Evolutionary conservation across 2,113 vertebrate genomes (phyloP), one percentile per base, ranked within the genome.

Genomic region (Oreochromis spilurus): DNA sequence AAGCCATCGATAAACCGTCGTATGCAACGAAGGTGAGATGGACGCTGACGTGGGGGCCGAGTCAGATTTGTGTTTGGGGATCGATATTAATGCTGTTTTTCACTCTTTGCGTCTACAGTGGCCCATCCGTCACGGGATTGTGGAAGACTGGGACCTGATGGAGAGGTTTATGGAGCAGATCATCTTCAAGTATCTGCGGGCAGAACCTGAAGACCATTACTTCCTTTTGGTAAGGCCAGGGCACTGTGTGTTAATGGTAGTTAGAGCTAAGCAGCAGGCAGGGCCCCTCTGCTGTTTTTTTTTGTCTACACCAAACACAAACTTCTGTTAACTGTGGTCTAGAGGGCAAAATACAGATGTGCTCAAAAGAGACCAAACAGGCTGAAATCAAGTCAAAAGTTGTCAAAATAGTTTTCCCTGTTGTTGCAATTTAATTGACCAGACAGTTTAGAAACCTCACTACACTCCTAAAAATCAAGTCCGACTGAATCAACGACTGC

Each of bases 61-160:
- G 6, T 9, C 9, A 14, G 7, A 50, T 45, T 13, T 19, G 6
- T 4, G 6, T 48, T 54, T 13, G 31, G 19, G 1, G 12, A 55
- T 43, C 1, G 1, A 31, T 13, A 16, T n/a, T 50, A 48, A 83
- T 17, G 4, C 4, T 2, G 12, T 29, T 45, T 82, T 53, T 65
- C 62, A 40, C 29, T 26, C 1, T 45, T 12, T 54, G 14, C 7
- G 0, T 52, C 53, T 16, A 9, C 92, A 99, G 99, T 99, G 99
- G 98, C 99, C 99, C 50, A 99, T 99, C 57, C 98, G 99, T 87
- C 99, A 99, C 89, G 99, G 99, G 80, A 99, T 99, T 67, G 98
- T 99, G 94, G 99, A 99, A 94, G 99, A 99, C 88, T 99, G 99
- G 99, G 99, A 99, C 92, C 96, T 99, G 94, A 99, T 99, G 99